Evolutionary conservation across 2,888 invertebrate genomes (phyloP), one percentile per base, ranked within the genome.

Genomic region (Caenorhabditis angaria): DNA sequence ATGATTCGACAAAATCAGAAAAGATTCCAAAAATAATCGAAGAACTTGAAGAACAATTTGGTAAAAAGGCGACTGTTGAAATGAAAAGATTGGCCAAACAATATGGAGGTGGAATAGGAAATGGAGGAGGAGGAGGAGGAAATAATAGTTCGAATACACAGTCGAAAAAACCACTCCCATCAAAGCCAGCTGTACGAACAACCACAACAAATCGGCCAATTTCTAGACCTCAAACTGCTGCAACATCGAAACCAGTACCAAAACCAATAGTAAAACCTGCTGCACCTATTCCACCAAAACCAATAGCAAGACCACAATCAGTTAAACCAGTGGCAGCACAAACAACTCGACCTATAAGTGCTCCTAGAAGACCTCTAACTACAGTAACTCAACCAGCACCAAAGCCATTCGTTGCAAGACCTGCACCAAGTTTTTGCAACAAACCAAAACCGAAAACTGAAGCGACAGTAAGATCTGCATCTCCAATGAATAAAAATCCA

Each of bases 1-100:
- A 78, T 0, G 97, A 97, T 88, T 91, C 92, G 55, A 89, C 96
- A 41, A 97, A 97, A 89, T 93, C 95, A 91, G 91, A 92, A 55
- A 97, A 96, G 90, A 65, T 69, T 12, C 63, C 65, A 5, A 5
- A 57, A 20, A 59, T 63, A 4, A 24, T 65, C 51, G 69, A 69
- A 14, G 65, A 65, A 29, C 56, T 78, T 20, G 64, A 60, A 12
- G 62, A 65, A 32, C 65, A 70, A 41, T 71, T 61, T 41, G 72
- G 75, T 18, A 62, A 48, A 18, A 32, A 32, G n/a, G 75, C 70
- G 1, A 62, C 29, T 48, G 57, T 66, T 14, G 78, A 70, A 29
- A 72, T 78, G 65, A 32, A 50, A n/a, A 65, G 72, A 22, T 60
- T 78, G 24, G 69, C 73, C 0, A 60, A 65, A 22, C 60, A 73